Evolutionary conservation across 2,113 vertebrate species (phyloP), one percentile per base, ranked within the genome.

Genomic region (Artemisiospiza belli): DNA sequence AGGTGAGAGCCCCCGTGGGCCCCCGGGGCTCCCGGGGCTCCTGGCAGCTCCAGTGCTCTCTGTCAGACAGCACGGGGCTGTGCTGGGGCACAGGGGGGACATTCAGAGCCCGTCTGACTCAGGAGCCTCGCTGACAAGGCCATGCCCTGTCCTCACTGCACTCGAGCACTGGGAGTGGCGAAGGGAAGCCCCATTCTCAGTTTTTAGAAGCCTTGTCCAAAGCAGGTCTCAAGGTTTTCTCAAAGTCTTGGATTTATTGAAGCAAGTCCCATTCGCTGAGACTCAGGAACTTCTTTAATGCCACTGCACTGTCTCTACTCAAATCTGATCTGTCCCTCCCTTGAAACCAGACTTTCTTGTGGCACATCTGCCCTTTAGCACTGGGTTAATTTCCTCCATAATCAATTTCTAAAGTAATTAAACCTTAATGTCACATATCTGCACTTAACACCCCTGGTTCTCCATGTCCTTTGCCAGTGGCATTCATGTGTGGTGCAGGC

Each of bases 331-430:
- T 82, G 64, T 66, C 30, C 31, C 47, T 70, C 23, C 66, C 67
- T 77, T 43, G 78, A 86, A 72, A 81, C 57, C 58, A 82, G 90
- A 52, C 85, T 86, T 87, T 44, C 25, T 61, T 58, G 47, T 58
- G 64, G 55, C 46, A 77, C 31, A 77, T 64, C 72, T 90, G 69
- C 84, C 82, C 92, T 90, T 90, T 68, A 73, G 55, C 84, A 57
- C 30, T 28, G 47, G 75, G 70, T 84, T 88, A 46, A 51, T 79
- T 94, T 86, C 84, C 73, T 85, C 80, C 88, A 62, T 89, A 80
- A 83, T 90, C 69, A 57, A n/a, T 82, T 91, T 92, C 83, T 87
- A 47, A 87, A 87, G 44, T 88, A 79, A 94, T 86, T 83, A 80
- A 94, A 94, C 74, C 68, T 81, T 43, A 62, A 46, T 72, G 64